phyloP scores from a whole-genome alignment of 92 coral and sea anemone species.

The Palythoa grandis region DNA sequence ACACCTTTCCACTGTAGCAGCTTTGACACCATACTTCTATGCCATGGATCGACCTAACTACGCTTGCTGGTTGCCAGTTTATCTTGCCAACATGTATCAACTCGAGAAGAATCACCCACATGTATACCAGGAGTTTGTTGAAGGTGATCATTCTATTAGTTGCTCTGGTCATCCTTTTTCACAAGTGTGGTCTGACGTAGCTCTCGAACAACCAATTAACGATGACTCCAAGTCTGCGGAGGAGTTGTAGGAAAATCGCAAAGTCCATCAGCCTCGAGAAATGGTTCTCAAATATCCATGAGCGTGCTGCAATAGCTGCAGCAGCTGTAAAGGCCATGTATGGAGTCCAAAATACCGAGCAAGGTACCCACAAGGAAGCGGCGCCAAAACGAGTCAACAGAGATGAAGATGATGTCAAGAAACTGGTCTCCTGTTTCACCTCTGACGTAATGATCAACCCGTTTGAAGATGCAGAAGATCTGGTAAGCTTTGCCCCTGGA shows the following conservation, averaged over 20 bases:
- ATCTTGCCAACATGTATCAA: slow-evolving; percentile 56
- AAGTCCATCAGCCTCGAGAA: neutral
- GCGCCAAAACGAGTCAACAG: slow-evolving; percentile 36
- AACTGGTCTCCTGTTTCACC: slow-evolving; percentile 41
- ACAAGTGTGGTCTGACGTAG: slow-evolving; percentile 25
- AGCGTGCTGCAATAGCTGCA: slow-evolving; percentile 55
- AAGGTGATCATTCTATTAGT: slow-evolving; percentile 43
- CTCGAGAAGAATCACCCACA: slow-evolving; percentile 53
- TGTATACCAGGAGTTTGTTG: slow-evolving; percentile 44
- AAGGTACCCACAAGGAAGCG: slow-evolving; percentile 58
- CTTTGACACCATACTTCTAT: slow-evolving; percentile 58
- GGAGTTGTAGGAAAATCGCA: slow-evolving; percentile 1
- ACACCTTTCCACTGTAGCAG: slow-evolving; percentile 50
- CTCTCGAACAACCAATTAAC: slow-evolving; percentile 4
- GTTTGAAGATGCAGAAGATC: neutral
- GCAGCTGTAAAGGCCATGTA: slow-evolving; percentile 52
- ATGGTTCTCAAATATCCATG: slow-evolving; percentile 22
- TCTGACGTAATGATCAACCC: slow-evolving; percentile 52
- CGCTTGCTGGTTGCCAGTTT: slow-evolving; percentile 60
- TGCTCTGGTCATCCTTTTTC: slow-evolving; percentile 23
- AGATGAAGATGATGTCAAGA: slow-evolving; percentile 57
- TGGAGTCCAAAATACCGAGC: slow-evolving; percentile 3
- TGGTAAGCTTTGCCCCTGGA: slow-evolving; percentile 53
- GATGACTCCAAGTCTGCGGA: slow-evolving; percentile 15
- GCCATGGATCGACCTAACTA: slow-evolving; percentile 62